Evolutionary conservation across 2,888 invertebrate species (phyloP).

Genomic region (Nezara viridula): DNA sequence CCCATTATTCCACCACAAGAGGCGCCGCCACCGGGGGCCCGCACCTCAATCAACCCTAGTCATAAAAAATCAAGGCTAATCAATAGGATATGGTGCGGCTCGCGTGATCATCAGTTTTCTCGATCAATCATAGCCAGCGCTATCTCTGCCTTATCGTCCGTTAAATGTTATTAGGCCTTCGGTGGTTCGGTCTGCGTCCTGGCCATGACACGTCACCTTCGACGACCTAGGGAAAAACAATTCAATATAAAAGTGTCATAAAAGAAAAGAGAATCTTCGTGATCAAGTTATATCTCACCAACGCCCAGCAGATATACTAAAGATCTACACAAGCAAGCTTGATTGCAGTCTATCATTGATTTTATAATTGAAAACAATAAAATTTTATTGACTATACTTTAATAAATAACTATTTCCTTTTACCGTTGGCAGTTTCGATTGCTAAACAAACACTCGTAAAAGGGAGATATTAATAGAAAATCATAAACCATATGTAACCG

Average conservation of each 20-base stretch:
- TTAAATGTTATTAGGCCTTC: slow-evolving; percentile 20
- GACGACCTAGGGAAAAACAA: not conserved
- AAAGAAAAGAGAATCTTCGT: not conserved
- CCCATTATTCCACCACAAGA: not conserved
- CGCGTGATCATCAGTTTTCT: slow-evolving; percentile 42
- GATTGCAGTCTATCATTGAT: not conserved
- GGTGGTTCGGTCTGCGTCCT: not conserved
- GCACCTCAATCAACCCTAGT: not conserved
- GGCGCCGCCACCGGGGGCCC: not conserved
- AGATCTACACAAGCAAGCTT: not conserved
- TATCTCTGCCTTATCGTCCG: slow-evolving; percentile 19
- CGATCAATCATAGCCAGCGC: slow-evolving; percentile 42
- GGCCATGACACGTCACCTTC: not conserved
- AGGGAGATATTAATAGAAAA: not conserved
- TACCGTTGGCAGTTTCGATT: not conserved
- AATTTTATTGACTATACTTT: not conserved
- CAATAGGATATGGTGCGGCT: slow-evolving; percentile 48
- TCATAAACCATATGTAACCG: not conserved
- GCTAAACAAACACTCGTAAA: not conserved
- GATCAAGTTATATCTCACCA: not conserved
- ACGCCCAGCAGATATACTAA: not conserved
- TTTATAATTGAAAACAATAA: not conserved
- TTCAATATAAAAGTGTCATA: not conserved
- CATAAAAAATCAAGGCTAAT: slow-evolving; percentile 47
- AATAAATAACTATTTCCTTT: not conserved